A percentile compares a stretch with the other conserved stretches of the same genome.
Evolutionary conservation across 2,888 invertebrate genomes (phyloP).

Genomic region (Acleris sparsana): DNA sequence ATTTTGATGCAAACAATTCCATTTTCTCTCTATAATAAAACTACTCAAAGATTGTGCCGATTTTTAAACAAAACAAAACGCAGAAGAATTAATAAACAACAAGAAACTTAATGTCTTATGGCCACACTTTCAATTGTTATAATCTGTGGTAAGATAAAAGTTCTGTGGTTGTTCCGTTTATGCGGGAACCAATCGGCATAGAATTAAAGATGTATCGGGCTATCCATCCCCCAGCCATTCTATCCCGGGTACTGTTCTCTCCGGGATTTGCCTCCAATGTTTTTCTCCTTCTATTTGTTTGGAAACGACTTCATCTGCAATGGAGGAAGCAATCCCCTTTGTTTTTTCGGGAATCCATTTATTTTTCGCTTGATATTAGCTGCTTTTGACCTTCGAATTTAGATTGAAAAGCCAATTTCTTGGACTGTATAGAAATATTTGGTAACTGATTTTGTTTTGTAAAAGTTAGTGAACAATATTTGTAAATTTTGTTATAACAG

Average conservation of each 20-base stretch:
- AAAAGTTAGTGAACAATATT: too few species aligned
- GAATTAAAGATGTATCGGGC: slow-evolving; percentile 33
- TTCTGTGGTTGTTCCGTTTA: slow-evolving; percentile 1
- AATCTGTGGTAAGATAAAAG: background rate
- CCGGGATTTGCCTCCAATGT: slow-evolving; percentile 35
- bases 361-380: slow-evolving; percentile 4
- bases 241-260: slow-evolving; percentile 16
- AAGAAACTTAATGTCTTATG: too few species aligned
- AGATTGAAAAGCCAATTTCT: too few species aligned
- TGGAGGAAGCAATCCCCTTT: slow-evolving; percentile 23
- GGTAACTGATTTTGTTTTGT: too few species aligned
- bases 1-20: too few species aligned
- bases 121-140: too few species aligned
- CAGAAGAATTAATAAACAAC: too few species aligned
- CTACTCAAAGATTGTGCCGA: too few species aligned
- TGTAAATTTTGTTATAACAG: too few species aligned
- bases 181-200: slow-evolving; percentile 14
- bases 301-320: slow-evolving; percentile 24
- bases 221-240: slow-evolving; percentile 31
- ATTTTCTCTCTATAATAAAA: too few species aligned
- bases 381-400: background rate
- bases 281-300: slow-evolving; percentile 31
- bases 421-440: too few species aligned
- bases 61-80: too few species aligned
- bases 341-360: slow-evolving; percentile 21